A percentile compares a stretch with the other conserved stretches of the same genome.
phyloP scores from a whole-genome alignment of 2,888 invertebrate genomes.

The Aromia moschata region DNA sequence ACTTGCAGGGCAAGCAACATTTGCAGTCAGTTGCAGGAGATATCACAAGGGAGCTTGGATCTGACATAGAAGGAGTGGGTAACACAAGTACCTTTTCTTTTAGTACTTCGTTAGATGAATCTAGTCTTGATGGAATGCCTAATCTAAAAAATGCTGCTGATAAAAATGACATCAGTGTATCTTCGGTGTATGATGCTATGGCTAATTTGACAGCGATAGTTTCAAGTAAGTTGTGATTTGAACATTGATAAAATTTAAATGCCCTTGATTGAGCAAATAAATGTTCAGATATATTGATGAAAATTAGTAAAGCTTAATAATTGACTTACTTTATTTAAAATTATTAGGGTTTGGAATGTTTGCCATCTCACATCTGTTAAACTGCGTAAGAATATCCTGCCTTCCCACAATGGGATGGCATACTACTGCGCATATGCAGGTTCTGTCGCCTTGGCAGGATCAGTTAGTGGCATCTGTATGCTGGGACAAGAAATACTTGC shows the following conservation, averaged over 20 bases:
- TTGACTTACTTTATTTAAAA: conserved; percentile 7
- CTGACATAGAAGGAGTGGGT: conserved; percentile 45
- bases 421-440: too few species aligned
- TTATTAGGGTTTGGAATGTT: too few species aligned
- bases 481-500: too few species aligned
- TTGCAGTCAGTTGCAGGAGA: conserved; percentile 63
- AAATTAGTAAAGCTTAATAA: conserved; percentile 1
- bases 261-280: too few species aligned
- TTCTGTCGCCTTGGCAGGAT: too few species aligned
- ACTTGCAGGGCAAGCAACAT: conserved; percentile 68
- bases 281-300: neutral
- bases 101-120: conserved; percentile 60
- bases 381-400: too few species aligned
- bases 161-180: conserved; percentile 28
- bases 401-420: too few species aligned
- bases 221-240: conserved; percentile 51
- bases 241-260: too few species aligned
- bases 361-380: too few species aligned
- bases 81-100: conserved; percentile 38
- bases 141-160: conserved; percentile 31
- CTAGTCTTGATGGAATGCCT: conserved; percentile 59
- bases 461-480: too few species aligned
- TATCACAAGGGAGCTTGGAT: conserved; percentile 57
- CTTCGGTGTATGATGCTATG: conserved; percentile 58
- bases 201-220: conserved; percentile 54